Conservation (phyloP, 2,888 invertebrate genomes). For the Stramonita haemastoma region DNA sequence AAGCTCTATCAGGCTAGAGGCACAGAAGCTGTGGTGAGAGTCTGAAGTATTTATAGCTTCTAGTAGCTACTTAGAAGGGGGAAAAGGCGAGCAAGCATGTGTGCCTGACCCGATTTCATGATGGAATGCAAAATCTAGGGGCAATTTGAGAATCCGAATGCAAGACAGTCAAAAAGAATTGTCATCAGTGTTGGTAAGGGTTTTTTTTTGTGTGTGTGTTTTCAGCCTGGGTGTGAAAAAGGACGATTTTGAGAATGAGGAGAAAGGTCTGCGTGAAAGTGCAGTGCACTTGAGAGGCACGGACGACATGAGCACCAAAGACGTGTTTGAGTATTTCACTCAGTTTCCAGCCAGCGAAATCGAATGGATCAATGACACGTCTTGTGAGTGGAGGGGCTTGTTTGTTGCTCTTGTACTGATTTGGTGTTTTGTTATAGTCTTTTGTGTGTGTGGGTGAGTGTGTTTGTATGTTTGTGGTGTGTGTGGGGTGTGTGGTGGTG, state of each 20-base stretch:
- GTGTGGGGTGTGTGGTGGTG: not conserved
- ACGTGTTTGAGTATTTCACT: constrained; percentile 88
- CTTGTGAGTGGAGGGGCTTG: constrained; percentile 80
- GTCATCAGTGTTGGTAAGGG: too few species aligned
- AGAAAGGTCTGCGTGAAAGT: constrained; percentile 79
- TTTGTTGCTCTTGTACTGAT: not conserved
- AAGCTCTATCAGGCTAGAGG: too few species aligned
- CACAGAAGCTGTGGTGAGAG: too few species aligned
- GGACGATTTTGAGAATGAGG: constrained; percentile 65
- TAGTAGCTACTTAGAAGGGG: too few species aligned
- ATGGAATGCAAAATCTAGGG: too few species aligned
- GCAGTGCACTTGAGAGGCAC: constrained; percentile 87
- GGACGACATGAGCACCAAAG: constrained; percentile 86
- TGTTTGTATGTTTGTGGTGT: not conserved
- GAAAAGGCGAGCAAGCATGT: too few species aligned
- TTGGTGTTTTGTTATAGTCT: not conserved
- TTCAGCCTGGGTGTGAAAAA: constrained; percentile 79
- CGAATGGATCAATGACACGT: constrained; percentile 89
- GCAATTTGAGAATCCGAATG: too few species aligned
- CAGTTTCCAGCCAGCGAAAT: constrained; percentile 87
- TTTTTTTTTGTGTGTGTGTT: not conserved
- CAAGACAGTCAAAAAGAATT: too few species aligned
- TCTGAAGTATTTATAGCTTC: too few species aligned
- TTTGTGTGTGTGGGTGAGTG: not conserved
- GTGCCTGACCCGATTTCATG: too few species aligned